A percentile compares a stretch with the other conserved stretches of the same genome.
Evolutionary conservation across 2,888 invertebrate genomes (phyloP).

Genomic region (Catocala sponsa): DNA sequence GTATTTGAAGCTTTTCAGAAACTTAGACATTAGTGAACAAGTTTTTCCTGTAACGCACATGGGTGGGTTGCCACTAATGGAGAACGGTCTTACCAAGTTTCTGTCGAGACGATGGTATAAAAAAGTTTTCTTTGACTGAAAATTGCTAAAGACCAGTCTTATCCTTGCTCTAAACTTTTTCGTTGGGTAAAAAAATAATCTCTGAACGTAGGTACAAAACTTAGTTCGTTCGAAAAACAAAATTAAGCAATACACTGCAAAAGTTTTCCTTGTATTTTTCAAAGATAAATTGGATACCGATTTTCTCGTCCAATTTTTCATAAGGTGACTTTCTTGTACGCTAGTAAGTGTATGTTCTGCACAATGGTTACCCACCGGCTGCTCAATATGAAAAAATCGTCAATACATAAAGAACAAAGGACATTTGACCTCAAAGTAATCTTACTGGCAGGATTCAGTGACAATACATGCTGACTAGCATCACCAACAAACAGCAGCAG

Average conservation of each 20-base stretch:
- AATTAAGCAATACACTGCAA: constrained; percentile 12
- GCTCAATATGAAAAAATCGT: too few species aligned
- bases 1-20: constrained; percentile 77
- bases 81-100: constrained; percentile 71
- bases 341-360: neutral
- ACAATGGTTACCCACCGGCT: too few species aligned
- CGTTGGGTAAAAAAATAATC: constrained; percentile 54
- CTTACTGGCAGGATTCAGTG: too few species aligned
- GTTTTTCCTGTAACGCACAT: constrained; percentile 79
- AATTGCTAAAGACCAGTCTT: constrained; percentile 70
- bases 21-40: constrained; percentile 77
- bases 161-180: constrained; percentile 63
- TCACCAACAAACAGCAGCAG: too few species aligned
- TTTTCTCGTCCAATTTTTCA: constrained; percentile 30
- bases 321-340: constrained; percentile 2
- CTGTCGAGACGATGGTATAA: constrained; percentile 52
- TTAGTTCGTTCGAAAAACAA: constrained; percentile 7
- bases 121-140: constrained; percentile 63
- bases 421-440: too few species aligned
- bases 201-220: constrained; percentile 22
- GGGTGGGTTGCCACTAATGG: constrained; percentile 80
- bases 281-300: neutral
- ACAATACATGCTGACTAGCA: too few species aligned
- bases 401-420: too few species aligned
- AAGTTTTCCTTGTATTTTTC: constrained; percentile 7